Evolutionary conservation across 2,113 vertebrate species (phyloP).

Genomic region (Octodon degus): DNA sequence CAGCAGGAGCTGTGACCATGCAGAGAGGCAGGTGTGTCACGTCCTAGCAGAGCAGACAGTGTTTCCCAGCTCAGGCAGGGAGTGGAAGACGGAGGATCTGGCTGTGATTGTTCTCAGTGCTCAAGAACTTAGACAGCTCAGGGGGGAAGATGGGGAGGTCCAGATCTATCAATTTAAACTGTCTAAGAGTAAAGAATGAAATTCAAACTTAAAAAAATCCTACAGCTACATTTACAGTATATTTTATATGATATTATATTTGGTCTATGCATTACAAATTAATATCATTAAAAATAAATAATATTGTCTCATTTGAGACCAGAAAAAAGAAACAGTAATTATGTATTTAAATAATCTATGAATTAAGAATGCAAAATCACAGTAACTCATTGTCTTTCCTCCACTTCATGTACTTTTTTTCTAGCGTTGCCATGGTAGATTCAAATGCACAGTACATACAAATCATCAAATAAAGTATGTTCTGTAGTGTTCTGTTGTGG

Average conservation of each 20-base stretch:
- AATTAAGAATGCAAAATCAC: constrained; percentile 1
- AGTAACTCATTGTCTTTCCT: constrained; percentile 38
- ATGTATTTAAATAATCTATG: constrained; percentile 8
- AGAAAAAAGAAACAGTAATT: neutral
- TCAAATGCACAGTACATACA: neutral
- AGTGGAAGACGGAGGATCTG: neutral
- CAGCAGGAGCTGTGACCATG: neutral
- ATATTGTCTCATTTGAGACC: neutral
- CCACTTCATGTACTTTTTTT: constrained; percentile 3
- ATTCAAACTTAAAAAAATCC: neutral
- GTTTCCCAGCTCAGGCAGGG: neutral
- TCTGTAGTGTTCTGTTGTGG: neutral
- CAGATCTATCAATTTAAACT: neutral
- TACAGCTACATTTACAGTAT: neutral
- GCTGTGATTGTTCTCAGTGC: neutral
- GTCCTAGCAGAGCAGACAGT: neutral
- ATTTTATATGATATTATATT: constrained; percentile 31
- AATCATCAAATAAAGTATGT: neutral
- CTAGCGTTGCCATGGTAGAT: neutral
- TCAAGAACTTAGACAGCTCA: neutral
- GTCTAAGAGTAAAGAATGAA: neutral
- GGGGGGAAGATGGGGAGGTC: too few species aligned
- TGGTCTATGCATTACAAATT: neutral
- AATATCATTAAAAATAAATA: constrained; percentile 30
- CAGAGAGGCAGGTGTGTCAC: neutral